Evolutionary conservation across 2,888 invertebrate genomes (phyloP).

Genomic region (Apamea monoglypha): DNA sequence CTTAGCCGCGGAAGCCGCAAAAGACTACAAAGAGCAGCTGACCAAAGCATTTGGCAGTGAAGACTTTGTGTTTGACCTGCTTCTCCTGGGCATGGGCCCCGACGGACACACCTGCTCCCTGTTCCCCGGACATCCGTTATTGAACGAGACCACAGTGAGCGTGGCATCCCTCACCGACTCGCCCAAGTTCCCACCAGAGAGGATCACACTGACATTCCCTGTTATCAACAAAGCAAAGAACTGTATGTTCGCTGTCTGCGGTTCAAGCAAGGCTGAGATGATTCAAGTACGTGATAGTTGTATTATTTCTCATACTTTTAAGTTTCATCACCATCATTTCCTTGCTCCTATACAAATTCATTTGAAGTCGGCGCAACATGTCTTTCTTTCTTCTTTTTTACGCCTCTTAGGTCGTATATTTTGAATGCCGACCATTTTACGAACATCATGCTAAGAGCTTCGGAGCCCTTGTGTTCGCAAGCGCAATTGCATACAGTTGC

Average conservation of each 20-base stretch:
- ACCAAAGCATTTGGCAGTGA: slow-evolving; percentile 90
- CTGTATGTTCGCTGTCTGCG: slow-evolving; percentile 96
- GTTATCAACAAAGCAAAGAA: slow-evolving; percentile 96
- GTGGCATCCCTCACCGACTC: slow-evolving; percentile 97
- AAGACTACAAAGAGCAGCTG: slow-evolving; percentile 93
- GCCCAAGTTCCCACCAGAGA: slow-evolving; percentile 97
- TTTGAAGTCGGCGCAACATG: not conserved
- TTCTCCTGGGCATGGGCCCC: slow-evolving; percentile 98
- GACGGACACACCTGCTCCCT: slow-evolving; percentile 99
- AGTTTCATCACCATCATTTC: not conserved
- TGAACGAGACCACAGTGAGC: slow-evolving; percentile 92
- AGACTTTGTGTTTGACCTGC: slow-evolving; percentile 93
- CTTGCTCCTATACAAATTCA: not conserved
- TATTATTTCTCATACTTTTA: not conserved
- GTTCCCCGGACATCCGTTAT: slow-evolving; percentile 95
- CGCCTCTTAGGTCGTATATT: not conserved
- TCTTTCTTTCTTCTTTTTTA: not conserved
- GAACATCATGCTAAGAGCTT: not conserved
- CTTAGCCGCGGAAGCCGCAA: slow-evolving; percentile 94
- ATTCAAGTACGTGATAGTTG: slow-evolving; percentile 92
- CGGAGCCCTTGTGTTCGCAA: not conserved
- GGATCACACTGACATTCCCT: slow-evolving; percentile 97
- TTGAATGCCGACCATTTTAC: not conserved
- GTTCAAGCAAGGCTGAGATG: slow-evolving; percentile 96
- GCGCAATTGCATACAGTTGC: no score